A percentile compares a stretch with the other conserved stretches of the same genome.
These are phyloP conservation scores for Ctena decussata DNA, from an alignment of 2,888 invertebrate genomes.

Conservation along the genomic window DNA sequence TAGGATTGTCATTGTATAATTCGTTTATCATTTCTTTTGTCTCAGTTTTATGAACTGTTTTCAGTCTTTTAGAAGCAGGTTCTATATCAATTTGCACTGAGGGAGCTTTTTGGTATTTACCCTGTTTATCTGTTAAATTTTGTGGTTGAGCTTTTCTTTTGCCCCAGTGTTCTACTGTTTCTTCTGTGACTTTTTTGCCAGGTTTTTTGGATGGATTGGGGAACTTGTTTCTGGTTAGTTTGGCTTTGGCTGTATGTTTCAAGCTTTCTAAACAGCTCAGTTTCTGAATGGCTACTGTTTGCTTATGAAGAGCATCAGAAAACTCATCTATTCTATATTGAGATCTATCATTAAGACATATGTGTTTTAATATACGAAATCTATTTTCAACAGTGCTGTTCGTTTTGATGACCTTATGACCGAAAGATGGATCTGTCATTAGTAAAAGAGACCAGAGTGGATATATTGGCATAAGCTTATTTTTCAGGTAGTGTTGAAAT, in stretches of 20 bases:
- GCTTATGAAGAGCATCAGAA: background rate
- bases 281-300: background rate
- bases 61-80: background rate
- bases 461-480: conserved; percentile 3
- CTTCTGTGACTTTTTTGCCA: background rate
- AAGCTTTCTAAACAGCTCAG: background rate
- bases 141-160: background rate
- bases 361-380: conserved; percentile 8
- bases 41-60: too few relatives aligned
- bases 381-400: conserved; percentile 17
- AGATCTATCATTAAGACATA: background rate
- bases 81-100: background rate
- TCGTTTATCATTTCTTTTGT: too few relatives aligned
- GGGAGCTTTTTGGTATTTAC: background rate
- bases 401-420: background rate
- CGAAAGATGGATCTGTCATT: background rate
- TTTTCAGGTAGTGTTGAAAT: background rate
- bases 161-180: background rate
- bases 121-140: background rate
- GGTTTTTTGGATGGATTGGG: background rate
- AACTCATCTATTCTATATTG: background rate
- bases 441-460: background rate
- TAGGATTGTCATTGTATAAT: too few relatives aligned
- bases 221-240: background rate
- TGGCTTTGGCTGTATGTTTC: background rate